Conservation (phyloP, 2,888 invertebrate genomes). For the Anthophora plumipes region DNA sequence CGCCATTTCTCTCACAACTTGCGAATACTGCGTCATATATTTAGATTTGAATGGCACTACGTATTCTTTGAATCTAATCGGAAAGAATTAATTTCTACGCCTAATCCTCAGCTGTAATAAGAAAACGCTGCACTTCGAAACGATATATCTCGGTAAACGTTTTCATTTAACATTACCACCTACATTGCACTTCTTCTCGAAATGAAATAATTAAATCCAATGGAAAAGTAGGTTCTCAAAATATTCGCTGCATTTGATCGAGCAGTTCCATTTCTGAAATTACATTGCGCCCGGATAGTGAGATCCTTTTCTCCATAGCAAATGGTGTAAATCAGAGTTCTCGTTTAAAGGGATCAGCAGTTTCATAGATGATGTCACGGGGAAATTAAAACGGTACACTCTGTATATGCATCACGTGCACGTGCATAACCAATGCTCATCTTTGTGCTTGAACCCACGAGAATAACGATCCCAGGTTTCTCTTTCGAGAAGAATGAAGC, state of each 20-base stretch:
- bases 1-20: no score
- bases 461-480: slow-evolving; percentile 41
- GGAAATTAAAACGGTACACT: slow-evolving; percentile 26
- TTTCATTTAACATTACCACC: no score
- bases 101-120: no score
- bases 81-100: no score
- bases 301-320: background rate
- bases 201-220: background rate
- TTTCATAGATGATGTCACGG: slow-evolving; percentile 9
- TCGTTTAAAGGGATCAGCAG: background rate
- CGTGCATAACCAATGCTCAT: slow-evolving; percentile 43
- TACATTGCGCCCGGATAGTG: background rate
- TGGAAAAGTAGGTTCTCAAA: background rate
- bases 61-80: no score
- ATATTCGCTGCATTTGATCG: background rate
- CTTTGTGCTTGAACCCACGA: slow-evolving; percentile 26
- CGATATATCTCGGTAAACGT: no score
- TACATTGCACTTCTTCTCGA: background rate
- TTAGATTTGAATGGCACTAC: no score
- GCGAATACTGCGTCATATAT: no score
- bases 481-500: slow-evolving; percentile 42
- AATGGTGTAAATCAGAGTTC: slow-evolving; percentile 2
- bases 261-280: background rate
- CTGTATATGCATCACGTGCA: slow-evolving; percentile 25
- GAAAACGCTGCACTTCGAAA: no score